Evolutionary conservation across 2,797 vertebrate genomes (phyloP).

Genomic region (Falco novaeseelandiae): DNA sequence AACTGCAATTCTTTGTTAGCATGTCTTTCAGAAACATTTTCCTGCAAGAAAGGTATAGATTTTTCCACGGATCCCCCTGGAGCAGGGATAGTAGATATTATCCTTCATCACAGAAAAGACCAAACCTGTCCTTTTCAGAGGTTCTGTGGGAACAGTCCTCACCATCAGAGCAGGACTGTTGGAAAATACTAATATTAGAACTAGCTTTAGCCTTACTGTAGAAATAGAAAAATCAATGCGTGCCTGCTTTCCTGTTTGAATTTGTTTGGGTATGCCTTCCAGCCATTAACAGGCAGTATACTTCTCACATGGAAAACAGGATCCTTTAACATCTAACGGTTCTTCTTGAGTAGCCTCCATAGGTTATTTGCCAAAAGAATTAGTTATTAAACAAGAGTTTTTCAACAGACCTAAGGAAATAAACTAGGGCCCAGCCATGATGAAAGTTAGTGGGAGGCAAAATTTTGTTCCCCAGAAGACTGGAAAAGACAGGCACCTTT

Average conservation of each 20-base stretch:
- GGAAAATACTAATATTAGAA: neutral
- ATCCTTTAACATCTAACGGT: neutral
- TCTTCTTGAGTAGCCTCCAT: neutral
- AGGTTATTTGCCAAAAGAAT: neutral
- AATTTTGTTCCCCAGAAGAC: neutral
- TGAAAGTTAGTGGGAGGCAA: neutral
- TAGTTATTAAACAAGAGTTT: neutral
- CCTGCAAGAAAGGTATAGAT: neutral
- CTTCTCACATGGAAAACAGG: neutral
- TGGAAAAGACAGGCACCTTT: neutral
- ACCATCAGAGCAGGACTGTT: neutral
- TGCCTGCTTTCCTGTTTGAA: neutral
- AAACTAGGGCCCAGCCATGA: neutral
- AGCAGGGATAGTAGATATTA: neutral
- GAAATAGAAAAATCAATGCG: neutral
- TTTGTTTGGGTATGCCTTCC: neutral
- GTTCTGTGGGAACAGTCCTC: neutral
- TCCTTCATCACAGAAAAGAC: neutral
- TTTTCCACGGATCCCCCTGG: neutral
- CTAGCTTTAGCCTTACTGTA: neutral
- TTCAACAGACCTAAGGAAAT: neutral
- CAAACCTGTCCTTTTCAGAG: neutral
- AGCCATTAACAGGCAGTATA: neutral
- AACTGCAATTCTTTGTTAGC: neutral
- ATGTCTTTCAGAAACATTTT: neutral